Evolutionary conservation across 2,113 vertebrate genomes (phyloP).

Genomic region (Bungarus multicinctus): DNA sequence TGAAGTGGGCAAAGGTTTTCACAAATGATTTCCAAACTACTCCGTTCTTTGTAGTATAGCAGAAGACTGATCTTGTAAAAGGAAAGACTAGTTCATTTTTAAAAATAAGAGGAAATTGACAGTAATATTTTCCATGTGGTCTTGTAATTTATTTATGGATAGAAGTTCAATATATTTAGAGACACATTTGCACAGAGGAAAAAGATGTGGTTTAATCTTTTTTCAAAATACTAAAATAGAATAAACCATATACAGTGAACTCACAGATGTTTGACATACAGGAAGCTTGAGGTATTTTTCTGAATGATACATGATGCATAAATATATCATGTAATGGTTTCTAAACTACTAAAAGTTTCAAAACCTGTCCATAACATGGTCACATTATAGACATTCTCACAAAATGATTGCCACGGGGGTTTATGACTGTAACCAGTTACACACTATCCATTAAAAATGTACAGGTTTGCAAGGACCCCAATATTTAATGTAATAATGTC

Average conservation of each 20-base stretch:
- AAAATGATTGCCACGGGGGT: background rate
- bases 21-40: background rate
- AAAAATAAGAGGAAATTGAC: background rate
- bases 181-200: background rate
- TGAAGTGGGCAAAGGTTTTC: slow-evolving; percentile 28
- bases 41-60: background rate
- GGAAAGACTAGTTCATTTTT: background rate
- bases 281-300: background rate
- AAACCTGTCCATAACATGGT: background rate
- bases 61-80: background rate
- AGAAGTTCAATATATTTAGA: background rate
- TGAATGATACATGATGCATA: background rate
- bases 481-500: background rate
- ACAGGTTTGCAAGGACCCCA: background rate
- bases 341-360: background rate
- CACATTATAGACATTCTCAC: background rate
- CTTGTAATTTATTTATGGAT: background rate
- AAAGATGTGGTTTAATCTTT: background rate
- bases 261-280: background rate
- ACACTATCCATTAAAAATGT: background rate
- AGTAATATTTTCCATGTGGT: background rate
- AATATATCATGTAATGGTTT: background rate
- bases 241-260: background rate
- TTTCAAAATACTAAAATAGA: background rate
- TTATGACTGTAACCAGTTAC: background rate